Evolutionary conservation across 2,888 invertebrate species (phyloP).

Genomic region (Linhomoeus sp.): DNA sequence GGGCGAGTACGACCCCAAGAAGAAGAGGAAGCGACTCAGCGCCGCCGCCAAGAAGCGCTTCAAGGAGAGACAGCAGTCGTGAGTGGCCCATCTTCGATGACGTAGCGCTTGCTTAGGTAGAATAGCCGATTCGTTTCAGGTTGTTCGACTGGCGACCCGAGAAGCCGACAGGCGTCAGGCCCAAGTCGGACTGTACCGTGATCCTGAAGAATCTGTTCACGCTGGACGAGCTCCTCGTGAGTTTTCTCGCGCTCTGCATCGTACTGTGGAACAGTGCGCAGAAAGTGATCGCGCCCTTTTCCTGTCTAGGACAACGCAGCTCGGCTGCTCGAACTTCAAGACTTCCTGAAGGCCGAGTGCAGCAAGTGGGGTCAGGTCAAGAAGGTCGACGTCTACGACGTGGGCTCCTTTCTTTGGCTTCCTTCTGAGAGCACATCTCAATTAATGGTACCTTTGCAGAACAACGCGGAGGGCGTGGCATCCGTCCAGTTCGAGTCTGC

Average conservation of each 20-base stretch:
- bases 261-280: neutral
- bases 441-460: constrained; percentile 22
- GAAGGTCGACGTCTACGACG: constrained; percentile 74
- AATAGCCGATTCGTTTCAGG: constrained; percentile 30
- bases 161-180: constrained; percentile 59
- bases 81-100: neutral
- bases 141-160: constrained; percentile 93
- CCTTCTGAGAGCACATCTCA: neutral
- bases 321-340: constrained; percentile 68
- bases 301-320: constrained; percentile 48
- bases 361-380: constrained; percentile 71
- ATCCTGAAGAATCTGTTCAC: constrained; percentile 82
- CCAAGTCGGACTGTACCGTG: constrained; percentile 69
- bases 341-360: constrained; percentile 70
- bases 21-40: constrained; percentile 52
- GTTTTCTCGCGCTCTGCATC: constrained; percentile 34
- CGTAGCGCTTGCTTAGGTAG: neutral
- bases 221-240: constrained; percentile 57
- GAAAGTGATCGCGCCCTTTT: neutral
- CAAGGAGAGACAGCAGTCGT: constrained; percentile 59
- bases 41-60: constrained; percentile 58
- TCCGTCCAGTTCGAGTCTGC: constrained; percentile 71
- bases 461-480: constrained; percentile 78
- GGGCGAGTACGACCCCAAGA: constrained; percentile 57
- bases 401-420: constrained; percentile 34